Conservation (phyloP, 2,113 vertebrate genomes). For the Corvus hawaiiensis region DNA sequence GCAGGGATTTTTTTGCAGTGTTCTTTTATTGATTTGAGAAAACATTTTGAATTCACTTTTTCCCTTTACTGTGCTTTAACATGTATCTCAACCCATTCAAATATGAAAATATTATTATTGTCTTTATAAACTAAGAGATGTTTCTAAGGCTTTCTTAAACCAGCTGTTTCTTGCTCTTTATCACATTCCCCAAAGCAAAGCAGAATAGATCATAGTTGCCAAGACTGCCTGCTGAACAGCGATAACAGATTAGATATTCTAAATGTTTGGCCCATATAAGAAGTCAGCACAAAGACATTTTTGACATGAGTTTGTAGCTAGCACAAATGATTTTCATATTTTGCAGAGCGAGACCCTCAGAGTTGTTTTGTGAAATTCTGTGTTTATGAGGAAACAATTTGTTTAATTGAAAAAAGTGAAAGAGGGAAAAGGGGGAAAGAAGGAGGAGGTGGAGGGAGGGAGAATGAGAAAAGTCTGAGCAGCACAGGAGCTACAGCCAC, state of each 20-base stretch:
- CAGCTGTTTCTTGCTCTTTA: constrained; percentile 80
- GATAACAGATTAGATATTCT: constrained; percentile 83
- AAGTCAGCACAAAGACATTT: constrained; percentile 32
- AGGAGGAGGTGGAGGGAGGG: background rate
- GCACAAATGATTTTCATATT: background rate
- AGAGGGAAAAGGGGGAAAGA: background rate
- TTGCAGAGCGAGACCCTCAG: background rate
- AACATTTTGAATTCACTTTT: constrained; percentile 64
- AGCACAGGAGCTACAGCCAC: constrained; percentile 76
- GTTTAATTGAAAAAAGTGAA: background rate
- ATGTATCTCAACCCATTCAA: constrained; percentile 60
- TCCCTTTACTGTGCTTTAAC: constrained; percentile 55
- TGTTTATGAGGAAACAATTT: constrained; percentile 23
- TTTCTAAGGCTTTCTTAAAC: constrained; percentile 68
- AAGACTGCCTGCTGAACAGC: constrained; percentile 74
- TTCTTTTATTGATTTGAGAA: constrained; percentile 60
- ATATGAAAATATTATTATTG: constrained; percentile 78
- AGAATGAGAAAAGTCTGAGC: constrained; percentile 53
- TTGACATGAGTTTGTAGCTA: constrained; percentile 7
- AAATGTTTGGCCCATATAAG: constrained; percentile 52
- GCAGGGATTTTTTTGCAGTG: background rate
- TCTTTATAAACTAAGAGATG: constrained; percentile 70
- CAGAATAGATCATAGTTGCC: constrained; percentile 68
- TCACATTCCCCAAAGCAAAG: constrained; percentile 80
- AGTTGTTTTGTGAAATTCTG: background rate